Percentiles rank a stretch among this genome's conserved stretches.
Conservation (phyloP, 2,888 invertebrate species). For the Neoitamus cyanurus region DNA sequence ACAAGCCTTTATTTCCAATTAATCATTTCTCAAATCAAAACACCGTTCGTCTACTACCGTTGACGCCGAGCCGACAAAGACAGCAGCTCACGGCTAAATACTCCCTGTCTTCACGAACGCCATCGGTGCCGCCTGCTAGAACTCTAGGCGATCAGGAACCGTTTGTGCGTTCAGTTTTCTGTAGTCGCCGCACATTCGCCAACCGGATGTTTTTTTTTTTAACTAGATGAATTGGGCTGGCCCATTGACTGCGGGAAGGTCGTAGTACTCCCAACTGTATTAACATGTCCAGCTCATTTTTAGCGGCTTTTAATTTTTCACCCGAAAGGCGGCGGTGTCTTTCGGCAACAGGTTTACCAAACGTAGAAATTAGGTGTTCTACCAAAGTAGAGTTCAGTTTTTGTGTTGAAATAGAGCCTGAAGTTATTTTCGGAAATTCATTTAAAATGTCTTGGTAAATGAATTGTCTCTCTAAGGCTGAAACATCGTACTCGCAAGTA, state of each 20-base stretch:
- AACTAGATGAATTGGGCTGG: conserved; percentile 60
- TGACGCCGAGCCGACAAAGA: no score
- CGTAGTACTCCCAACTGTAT: conserved; percentile 61
- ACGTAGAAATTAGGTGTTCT: background rate
- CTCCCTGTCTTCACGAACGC: no score
- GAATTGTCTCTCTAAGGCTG: background rate
- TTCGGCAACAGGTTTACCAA: conserved; percentile 45
- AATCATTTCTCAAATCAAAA: no score
- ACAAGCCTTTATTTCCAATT: no score
- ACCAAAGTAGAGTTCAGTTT: background rate
- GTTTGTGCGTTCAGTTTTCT: conserved; percentile 54
- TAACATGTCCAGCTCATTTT: conserved; percentile 45
- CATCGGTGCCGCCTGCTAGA: no score
- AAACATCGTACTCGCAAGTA: background rate
- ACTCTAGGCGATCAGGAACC: background rate
- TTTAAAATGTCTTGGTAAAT: background rate
- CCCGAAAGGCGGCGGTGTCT: conserved; percentile 56
- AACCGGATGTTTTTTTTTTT: conserved; percentile 55
- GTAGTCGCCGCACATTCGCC: conserved; percentile 60
- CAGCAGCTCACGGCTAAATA: no score
- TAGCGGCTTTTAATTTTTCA: conserved; percentile 47
- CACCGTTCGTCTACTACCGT: no score
- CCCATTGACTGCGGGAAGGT: conserved; percentile 62
- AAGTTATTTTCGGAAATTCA: background rate
- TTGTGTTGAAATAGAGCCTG: background rate